Evolutionary conservation across 1,140 invertebrate genomes (phyloP).

Genomic region (Goniozus legneri): DNA sequence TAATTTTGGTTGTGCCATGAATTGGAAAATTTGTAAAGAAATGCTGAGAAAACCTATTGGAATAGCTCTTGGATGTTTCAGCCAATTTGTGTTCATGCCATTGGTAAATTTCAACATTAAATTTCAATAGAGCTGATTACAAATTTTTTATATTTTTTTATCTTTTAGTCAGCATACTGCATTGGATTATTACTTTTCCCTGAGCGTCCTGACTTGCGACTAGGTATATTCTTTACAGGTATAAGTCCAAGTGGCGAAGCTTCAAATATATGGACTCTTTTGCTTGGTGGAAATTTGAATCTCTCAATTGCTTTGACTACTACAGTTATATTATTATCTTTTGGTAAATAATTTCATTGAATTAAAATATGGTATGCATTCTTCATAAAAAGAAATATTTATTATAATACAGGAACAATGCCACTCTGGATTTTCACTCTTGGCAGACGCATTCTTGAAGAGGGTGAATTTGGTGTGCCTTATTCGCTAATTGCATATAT

Average conservation of each 20-base stretch:
- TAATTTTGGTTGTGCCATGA: slow-evolving; percentile 90
- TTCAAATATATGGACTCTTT: slow-evolving; percentile 92
- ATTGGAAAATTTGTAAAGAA: slow-evolving; percentile 68
- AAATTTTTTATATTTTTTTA: slow-evolving; percentile 3
- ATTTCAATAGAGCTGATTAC: slow-evolving; percentile 5
- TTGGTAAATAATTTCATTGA: slow-evolving; percentile 59
- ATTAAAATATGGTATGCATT: slow-evolving; percentile 10
- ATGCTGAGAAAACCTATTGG: slow-evolving; percentile 76
- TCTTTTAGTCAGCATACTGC: slow-evolving; percentile 70
- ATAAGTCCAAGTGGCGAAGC: slow-evolving; percentile 88
- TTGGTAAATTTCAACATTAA: slow-evolving; percentile 59
- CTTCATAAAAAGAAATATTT: slow-evolving; percentile 5
- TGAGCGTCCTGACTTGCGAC: slow-evolving; percentile 64
- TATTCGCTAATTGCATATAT: slow-evolving; percentile 75
- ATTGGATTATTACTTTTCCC: slow-evolving; percentile 73
- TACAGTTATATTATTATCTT: slow-evolving; percentile 78
- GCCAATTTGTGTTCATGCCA: slow-evolving; percentile 88
- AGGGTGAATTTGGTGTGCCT: slow-evolving; percentile 71
- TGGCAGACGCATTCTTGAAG: slow-evolving; percentile 75
- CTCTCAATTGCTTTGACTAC: slow-evolving; percentile 92
- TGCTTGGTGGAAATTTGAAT: slow-evolving; percentile 84
- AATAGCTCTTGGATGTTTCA: slow-evolving; percentile 76
- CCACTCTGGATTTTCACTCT: slow-evolving; percentile 93
- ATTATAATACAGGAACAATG: slow-evolving; percentile 73
- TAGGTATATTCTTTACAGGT: slow-evolving; percentile 90